A percentile compares a stretch with the other conserved stretches of the same genome.
Conservation (phyloP, 2,888 invertebrate species). For the Fragum whitleyi region DNA sequence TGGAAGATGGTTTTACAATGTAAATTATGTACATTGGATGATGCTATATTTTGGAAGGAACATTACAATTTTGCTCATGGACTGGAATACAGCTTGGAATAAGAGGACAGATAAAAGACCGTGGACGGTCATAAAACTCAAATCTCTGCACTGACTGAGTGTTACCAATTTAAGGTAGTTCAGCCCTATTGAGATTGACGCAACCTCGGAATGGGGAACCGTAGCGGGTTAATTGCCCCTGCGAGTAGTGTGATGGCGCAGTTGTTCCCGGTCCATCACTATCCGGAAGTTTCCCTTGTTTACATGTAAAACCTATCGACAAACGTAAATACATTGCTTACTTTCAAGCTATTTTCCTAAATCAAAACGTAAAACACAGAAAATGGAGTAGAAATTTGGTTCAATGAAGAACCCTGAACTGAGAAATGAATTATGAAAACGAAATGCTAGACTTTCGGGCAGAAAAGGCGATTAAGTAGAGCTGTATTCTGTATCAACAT, state of each 20-base stretch:
- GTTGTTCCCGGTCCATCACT: not conserved
- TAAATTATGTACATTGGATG: too few species aligned
- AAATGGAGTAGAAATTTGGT: not conserved
- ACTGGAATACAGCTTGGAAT: too few species aligned
- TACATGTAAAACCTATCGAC: not conserved
- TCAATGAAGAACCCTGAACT: not conserved
- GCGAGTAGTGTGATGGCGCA: not conserved
- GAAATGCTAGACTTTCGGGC: constrained; percentile 1
- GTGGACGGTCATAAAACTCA: too few species aligned
- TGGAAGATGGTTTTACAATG: too few species aligned
- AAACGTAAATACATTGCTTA: not conserved
- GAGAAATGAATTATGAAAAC: not conserved
- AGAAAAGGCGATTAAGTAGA: not conserved
- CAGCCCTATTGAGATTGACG: not conserved
- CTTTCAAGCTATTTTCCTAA: not conserved
- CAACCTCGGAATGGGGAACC: not conserved
- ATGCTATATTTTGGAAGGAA: too few species aligned
- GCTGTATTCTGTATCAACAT: too few species aligned
- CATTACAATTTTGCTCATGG: too few species aligned
- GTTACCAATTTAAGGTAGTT: too few species aligned
- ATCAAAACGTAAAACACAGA: not conserved
- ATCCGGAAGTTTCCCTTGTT: constrained; percentile 4
- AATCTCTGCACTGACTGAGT: too few species aligned
- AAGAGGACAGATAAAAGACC: too few species aligned
- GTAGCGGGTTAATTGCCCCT: not conserved